Conservation (phyloP, 2,113 vertebrate species). For the Tricholaema leucomelas region DNA sequence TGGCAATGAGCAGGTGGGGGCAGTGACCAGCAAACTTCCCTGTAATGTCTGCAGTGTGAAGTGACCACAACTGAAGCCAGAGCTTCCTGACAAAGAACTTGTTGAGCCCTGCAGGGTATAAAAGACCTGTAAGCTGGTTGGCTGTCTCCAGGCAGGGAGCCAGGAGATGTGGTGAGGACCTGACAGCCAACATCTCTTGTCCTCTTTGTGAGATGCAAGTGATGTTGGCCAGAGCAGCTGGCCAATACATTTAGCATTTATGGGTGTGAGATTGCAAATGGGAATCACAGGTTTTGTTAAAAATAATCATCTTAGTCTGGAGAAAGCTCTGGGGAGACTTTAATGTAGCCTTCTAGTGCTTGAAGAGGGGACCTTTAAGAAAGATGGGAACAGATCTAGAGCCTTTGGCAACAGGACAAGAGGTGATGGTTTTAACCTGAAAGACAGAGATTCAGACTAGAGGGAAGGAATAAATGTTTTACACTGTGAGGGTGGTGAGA, state of each 20-base stretch:
- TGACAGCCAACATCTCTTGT: background rate
- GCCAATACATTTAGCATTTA: background rate
- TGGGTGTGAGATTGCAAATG: background rate
- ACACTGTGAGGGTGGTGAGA: background rate
- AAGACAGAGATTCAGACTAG: background rate
- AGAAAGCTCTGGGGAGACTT: background rate
- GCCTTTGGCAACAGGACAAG: no score
- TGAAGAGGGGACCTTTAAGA: background rate
- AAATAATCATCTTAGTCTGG: background rate
- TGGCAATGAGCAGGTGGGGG: background rate
- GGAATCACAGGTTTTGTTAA: background rate
- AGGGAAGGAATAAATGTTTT: background rate
- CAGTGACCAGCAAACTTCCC: background rate
- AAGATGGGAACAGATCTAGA: background rate
- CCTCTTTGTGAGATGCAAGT: background rate
- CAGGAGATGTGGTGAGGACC: background rate
- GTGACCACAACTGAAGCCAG: background rate
- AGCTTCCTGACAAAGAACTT: background rate
- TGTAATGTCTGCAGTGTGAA: background rate
- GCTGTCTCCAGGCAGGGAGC: background rate
- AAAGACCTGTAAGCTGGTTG: background rate
- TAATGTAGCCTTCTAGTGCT: rapidly evolving
- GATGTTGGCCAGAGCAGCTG: background rate
- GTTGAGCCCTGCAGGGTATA: background rate
- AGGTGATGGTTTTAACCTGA: background rate